Evolutionary conservation across 2,888 invertebrate species (phyloP).

Genomic region (Salticus scenicus): DNA sequence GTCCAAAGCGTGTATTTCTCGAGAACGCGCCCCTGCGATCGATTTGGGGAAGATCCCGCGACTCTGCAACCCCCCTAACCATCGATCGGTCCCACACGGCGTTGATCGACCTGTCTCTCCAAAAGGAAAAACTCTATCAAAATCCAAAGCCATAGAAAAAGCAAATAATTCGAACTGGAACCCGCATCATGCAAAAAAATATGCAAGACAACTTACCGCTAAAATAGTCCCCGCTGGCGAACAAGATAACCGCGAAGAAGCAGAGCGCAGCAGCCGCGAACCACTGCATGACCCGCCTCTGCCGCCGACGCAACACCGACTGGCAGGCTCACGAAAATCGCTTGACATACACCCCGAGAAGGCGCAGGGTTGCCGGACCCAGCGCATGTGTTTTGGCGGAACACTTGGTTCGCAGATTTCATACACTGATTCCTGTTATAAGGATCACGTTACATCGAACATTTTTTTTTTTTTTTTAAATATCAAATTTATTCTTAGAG

Average conservation of each 20-base stretch:
- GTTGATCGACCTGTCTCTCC: background rate
- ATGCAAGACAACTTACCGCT: conserved; percentile 48
- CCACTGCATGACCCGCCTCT: conserved; percentile 53
- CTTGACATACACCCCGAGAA: background rate
- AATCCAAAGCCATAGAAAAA: background rate
- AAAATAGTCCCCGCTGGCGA: conserved; percentile 45
- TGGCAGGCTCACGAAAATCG: background rate
- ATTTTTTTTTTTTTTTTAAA: no score
- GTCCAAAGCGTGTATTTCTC: background rate
- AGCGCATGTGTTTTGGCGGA: background rate
- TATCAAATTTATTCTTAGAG: no score
- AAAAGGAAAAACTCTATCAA: background rate
- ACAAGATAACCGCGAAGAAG: background rate
- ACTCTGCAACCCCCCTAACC: background rate
- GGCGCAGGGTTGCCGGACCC: background rate
- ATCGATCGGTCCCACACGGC: conserved; percentile 28
- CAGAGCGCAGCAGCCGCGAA: conserved; percentile 22
- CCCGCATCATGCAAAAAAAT: background rate
- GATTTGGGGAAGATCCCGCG: conserved; percentile 5
- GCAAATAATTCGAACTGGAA: background rate
- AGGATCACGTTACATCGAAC: no score
- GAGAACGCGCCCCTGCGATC: conserved; percentile 16
- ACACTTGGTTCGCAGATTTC: background rate
- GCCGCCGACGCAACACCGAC: conserved; percentile 51
- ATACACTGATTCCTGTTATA: no score